Percentiles rank a stretch among this genome's conserved stretches.
Evolutionary conservation across 2,888 invertebrate species (phyloP).

Genomic region (Anthophora plumipes): DNA sequence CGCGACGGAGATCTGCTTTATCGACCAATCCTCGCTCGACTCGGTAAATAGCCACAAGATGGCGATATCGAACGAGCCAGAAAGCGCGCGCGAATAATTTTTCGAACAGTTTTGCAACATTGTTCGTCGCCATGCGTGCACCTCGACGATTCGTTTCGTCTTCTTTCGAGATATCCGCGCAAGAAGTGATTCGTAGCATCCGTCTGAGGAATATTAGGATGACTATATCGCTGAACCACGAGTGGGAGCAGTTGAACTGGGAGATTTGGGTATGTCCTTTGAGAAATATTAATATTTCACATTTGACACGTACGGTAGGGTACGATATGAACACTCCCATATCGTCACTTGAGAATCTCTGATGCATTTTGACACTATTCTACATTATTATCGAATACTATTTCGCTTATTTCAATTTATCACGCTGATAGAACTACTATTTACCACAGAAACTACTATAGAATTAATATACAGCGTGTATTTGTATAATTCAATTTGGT

Average conservation of each 20-base stretch:
- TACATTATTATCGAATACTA: no score
- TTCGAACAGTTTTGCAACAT: constrained; percentile 28
- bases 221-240: constrained; percentile 73
- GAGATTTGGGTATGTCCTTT: constrained; percentile 80
- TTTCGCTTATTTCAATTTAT: rapidly evolving
- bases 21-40: background rate
- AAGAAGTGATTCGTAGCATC: constrained; percentile 40
- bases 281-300: constrained; percentile 3
- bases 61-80: background rate
- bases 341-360: background rate
- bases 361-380: background rate
- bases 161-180: constrained; percentile 17
- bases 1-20: constrained; percentile 21
- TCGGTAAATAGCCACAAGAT: background rate
- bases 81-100: constrained; percentile 50
- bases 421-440: no score
- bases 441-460: background rate
- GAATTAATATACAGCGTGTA: background rate
- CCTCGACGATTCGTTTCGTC: constrained; percentile 7
- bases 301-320: background rate
- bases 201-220: constrained; percentile 72
- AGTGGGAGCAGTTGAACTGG: constrained; percentile 76
- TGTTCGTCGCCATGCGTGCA: constrained; percentile 47
- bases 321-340: background rate
- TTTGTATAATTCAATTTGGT: background rate